phyloP scores from a whole-genome alignment of 2,888 invertebrate species.

The Leptopilina syphax region DNA sequence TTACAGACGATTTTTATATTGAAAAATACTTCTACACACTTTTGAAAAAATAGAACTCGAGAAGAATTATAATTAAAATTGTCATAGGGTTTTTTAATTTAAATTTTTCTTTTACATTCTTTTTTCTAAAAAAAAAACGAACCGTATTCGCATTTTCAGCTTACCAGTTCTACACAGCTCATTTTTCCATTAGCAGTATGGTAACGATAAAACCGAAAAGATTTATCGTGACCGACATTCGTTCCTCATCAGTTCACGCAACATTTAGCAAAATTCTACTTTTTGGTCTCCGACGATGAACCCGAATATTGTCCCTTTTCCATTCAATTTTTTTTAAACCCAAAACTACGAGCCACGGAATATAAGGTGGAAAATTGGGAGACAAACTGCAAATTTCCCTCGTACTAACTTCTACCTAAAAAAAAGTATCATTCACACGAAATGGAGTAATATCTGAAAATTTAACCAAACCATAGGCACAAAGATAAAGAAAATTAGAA shows the following conservation, averaged over 20 bases:
- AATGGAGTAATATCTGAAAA: no score
- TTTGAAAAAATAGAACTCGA: no score
- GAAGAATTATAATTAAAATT: no score
- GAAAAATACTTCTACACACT: no score
- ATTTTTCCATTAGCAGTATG: constrained; percentile 22
- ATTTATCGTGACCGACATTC: constrained; percentile 30
- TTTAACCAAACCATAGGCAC: no score
- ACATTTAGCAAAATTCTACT: constrained; percentile 33
- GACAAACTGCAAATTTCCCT: constrained; percentile 35
- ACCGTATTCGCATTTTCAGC: neutral
- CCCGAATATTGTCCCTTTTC: constrained; percentile 13
- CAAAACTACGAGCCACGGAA: constrained; percentile 7
- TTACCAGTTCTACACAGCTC: neutral
- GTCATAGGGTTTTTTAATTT: no score
- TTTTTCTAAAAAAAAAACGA: neutral
- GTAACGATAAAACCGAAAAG: constrained; percentile 33
- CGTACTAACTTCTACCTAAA: no score
- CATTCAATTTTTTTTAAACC: constrained; percentile 8
- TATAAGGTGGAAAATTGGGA: constrained; percentile 48
- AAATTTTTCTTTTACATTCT: neutral
- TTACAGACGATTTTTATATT: no score
- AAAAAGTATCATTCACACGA: no score
- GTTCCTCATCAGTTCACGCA: constrained; percentile 13
- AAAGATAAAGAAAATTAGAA: no score
- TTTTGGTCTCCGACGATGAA: constrained; percentile 10